phyloP scores from a whole-genome alignment of 2,113 vertebrate species.

The Emydocephalus ijimae region DNA sequence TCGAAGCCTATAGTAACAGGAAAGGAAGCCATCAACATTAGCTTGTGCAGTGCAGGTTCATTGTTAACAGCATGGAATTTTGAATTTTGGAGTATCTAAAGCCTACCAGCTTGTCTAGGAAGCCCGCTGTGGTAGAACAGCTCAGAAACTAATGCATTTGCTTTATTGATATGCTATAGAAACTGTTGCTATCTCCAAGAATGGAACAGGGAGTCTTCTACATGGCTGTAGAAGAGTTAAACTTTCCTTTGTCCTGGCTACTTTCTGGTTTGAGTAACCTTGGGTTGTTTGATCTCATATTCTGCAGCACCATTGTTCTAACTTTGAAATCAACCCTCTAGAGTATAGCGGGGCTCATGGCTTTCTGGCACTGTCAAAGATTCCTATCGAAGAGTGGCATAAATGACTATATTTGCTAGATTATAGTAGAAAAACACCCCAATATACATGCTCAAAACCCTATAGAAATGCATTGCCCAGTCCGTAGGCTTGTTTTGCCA shows the following conservation, averaged over 20 bases:
- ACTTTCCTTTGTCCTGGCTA: neutral
- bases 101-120: neutral
- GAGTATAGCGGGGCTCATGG: neutral
- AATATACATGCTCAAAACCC: neutral
- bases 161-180: fast-evolving
- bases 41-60: neutral
- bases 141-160: fast-evolving
- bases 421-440: neutral
- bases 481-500: neutral
- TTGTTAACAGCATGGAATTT: neutral
- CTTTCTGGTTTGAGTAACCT: neutral
- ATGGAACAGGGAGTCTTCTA: neutral
- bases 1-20: neutral
- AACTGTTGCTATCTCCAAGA: neutral
- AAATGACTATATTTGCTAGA: neutral
- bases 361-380: no score
- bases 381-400: neutral
- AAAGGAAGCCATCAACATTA: fast-evolving
- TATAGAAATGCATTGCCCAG: neutral
- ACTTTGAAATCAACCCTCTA: neutral
- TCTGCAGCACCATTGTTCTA: neutral
- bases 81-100: neutral
- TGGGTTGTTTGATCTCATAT: neutral
- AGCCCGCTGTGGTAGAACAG: neutral
- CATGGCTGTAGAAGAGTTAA: no score